Percentiles rank a stretch among this genome's conserved stretches.
Evolutionary conservation across 2,797 vertebrate species (phyloP).

Genomic region (Oreochromis grahami): DNA sequence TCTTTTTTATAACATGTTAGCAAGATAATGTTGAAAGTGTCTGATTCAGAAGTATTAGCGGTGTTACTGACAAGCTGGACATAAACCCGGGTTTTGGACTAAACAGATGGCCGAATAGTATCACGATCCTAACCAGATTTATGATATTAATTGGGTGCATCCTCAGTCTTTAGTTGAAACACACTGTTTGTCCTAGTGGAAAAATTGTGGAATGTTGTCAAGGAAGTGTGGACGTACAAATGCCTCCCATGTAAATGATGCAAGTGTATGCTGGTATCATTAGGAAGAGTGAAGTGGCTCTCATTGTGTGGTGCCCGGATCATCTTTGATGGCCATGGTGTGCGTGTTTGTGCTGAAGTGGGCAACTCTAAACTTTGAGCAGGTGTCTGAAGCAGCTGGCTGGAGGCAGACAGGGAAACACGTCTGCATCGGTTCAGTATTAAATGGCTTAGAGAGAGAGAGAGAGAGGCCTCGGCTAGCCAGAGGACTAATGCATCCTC

Average conservation of each 20-base stretch:
- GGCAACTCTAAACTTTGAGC: constrained; percentile 68
- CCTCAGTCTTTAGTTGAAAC: neutral
- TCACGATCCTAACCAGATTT: neutral
- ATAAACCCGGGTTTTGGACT: neutral
- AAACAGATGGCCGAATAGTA: neutral
- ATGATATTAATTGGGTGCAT: neutral
- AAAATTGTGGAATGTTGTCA: neutral
- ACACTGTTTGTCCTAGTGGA: neutral
- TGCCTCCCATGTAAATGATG: constrained; percentile 51
- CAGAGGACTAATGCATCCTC: constrained; percentile 67
- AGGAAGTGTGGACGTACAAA: constrained; percentile 7
- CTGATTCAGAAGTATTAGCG: neutral
- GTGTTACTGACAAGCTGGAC: neutral
- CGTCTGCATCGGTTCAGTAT: constrained; percentile 66
- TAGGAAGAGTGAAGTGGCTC: constrained; percentile 66
- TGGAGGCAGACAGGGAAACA: constrained; percentile 57
- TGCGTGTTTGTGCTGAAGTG: constrained; percentile 66
- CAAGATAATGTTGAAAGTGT: neutral
- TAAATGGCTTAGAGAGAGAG: constrained; percentile 56
- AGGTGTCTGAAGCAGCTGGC: constrained; percentile 77
- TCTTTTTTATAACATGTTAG: neutral
- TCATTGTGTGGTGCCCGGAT: constrained; percentile 65
- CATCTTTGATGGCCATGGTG: constrained; percentile 57
- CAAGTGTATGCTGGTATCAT: constrained; percentile 68
- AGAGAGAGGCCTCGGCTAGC: constrained; percentile 50